A percentile compares a stretch with the other conserved stretches of the same genome.
phyloP scores from a whole-genome alignment of 1,140 invertebrate species.

The Neodiprion pinetum region DNA sequence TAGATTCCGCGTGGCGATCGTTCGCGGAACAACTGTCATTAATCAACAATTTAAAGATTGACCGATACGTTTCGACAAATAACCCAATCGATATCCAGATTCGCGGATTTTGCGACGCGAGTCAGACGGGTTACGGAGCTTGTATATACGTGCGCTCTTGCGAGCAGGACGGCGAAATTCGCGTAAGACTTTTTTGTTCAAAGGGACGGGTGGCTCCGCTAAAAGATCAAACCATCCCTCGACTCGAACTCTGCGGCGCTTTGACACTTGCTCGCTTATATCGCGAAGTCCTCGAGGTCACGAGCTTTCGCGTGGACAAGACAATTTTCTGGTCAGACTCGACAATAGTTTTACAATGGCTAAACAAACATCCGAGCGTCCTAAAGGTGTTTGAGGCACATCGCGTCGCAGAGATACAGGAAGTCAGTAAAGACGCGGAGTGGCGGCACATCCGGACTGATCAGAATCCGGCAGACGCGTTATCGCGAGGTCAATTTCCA shows the following conservation, averaged over 20 bases:
- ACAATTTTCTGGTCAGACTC: conserved; percentile 11
- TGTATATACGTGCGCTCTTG: conserved; percentile 7
- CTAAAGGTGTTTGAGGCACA: conserved; percentile 20
- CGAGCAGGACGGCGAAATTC: conserved; percentile 6
- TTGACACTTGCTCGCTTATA: conserved; percentile 23
- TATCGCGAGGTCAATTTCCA: conserved; percentile 24
- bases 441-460: conserved; percentile 24
- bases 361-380: conserved; percentile 10
- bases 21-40: conserved; percentile 13
- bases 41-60: conserved; percentile 24
- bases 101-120: background rate
- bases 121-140: background rate
- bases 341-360: conserved; percentile 8
- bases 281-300: conserved; percentile 21
- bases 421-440: conserved; percentile 16
- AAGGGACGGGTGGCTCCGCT: conserved; percentile 8
- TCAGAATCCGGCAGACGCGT: conserved; percentile 22
- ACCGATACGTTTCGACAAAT: conserved; percentile 21
- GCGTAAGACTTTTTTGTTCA: background rate
- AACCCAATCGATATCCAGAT: conserved; percentile 20
- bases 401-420: conserved; percentile 22
- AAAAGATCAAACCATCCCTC: conserved; percentile 21
- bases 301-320: conserved; percentile 9
- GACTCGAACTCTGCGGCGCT: conserved; percentile 25
- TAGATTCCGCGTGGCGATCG: conserved; percentile 21